Evolutionary conservation across 2,797 vertebrate species (phyloP).

Genomic region (Sebastes matsubarae): DNA sequence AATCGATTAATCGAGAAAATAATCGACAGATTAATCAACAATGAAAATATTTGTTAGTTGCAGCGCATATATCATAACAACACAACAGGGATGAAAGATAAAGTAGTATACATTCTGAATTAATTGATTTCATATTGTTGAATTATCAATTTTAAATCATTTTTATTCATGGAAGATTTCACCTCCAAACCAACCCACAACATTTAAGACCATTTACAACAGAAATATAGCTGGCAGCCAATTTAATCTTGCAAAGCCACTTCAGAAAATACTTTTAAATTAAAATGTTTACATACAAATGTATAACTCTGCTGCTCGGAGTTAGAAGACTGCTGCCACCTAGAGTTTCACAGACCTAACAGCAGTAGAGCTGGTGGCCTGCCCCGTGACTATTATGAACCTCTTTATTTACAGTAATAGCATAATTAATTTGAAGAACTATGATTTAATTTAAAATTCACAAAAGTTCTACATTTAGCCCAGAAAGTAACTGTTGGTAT

Average conservation of each 20-base stretch:
- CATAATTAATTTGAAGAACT: neutral
- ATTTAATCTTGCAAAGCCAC: neutral
- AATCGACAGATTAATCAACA: too few relatives aligned
- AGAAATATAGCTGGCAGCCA: neutral
- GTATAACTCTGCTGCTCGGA: neutral
- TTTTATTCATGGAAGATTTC: neutral
- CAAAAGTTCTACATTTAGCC: neutral
- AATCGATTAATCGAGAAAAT: too few relatives aligned
- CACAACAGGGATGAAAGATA: neutral
- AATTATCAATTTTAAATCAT: neutral
- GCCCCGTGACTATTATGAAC: neutral
- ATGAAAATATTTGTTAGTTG: too few relatives aligned
- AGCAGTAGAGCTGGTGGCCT: neutral
- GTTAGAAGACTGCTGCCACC: constrained; percentile 50
- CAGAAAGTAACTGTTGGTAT: neutral
- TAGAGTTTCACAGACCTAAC: constrained; percentile 32
- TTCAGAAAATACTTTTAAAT: neutral
- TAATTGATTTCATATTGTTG: neutral
- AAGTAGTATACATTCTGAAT: neutral
- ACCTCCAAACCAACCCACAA: neutral
- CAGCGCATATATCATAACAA: neutral
- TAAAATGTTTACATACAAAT: neutral
- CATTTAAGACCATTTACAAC: neutral
- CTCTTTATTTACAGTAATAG: neutral
- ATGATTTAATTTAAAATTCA: neutral